Base-by-base conservation (phyloP, 2,113 vertebrate genomes). In the Ploceus nigricollis region DNA sequence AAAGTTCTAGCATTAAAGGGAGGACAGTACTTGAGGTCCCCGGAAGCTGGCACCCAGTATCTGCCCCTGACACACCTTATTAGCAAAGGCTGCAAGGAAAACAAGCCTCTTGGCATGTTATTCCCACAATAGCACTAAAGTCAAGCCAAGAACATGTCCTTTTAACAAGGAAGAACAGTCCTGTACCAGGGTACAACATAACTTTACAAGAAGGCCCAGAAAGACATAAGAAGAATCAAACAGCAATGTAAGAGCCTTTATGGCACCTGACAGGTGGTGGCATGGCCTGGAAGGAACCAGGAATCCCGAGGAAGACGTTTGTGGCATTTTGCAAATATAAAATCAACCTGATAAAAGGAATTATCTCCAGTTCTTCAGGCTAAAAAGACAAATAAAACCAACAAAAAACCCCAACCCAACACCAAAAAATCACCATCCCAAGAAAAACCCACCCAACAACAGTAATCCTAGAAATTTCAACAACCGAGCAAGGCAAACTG, bases 41-140 rank as follows among this genome's bases (percentile, higher is more conserved):
- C 0, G 73, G 57, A 83, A 47, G 11, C 0, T 58, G 50, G 56
- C 27, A 30, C 13, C 12, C 42, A 7, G 12, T 10, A 12, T 8
- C 39, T 45, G 24, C 8, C 30, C 40, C 13, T 68, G 31, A n/a
- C 58, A 39, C 12, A 8, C 19, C 44, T 68, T 23, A 50, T 19
- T 25, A 50, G 40, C 39, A 79, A 50, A 75, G 35, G 30, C 30
- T 47, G 18, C 28, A 64, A 71, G 54, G 35, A 82, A 82, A 92
- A 82, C 19, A n/a, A 2, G 1, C 13, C 27, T 33, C 44, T 45
- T 48, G 28, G 35, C 35, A 58, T 35, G 33, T 18, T 44, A 61
- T 13, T 53, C 37, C 45, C 5, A 12, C 10, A 65, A 68, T 9
- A 63, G 20, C 20, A 53, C 28, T 25, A 25, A 45, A 30, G 18